Conservation (phyloP, 2,888 invertebrate genomes). For the Microplitis deprimator region DNA sequence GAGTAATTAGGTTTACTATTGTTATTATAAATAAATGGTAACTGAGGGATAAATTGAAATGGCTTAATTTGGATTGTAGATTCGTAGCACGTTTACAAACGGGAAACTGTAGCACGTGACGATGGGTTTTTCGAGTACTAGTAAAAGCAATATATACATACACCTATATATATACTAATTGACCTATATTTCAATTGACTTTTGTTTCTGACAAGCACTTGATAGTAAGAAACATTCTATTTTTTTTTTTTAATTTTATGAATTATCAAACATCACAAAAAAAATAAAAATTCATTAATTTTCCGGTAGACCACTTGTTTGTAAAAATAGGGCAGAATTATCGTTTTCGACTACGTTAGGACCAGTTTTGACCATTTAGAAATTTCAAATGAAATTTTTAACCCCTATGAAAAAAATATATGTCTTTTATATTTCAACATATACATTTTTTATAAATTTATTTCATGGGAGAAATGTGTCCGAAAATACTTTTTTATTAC, state of each 20-base stretch:
- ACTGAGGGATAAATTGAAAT: conserved; percentile 28
- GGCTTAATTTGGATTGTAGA: conserved; percentile 12
- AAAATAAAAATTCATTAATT: no score
- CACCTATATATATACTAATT: conserved; percentile 16
- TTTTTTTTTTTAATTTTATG: neutral
- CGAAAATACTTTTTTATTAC: no score
- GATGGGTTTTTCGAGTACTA: conserved; percentile 20
- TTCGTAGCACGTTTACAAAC: conserved; percentile 33
- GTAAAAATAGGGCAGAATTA: no score
- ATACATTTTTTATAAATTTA: no score
- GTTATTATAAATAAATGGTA: conserved; percentile 9
- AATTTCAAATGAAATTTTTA: no score
- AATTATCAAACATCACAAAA: neutral
- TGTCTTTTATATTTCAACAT: no score
- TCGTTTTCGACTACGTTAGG: no score
- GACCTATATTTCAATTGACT: conserved; percentile 34
- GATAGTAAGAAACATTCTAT: neutral
- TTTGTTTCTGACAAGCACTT: neutral
- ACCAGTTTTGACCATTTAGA: no score
- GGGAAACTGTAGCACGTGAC: conserved; percentile 40
- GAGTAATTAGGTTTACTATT: neutral
- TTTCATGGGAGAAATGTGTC: no score
- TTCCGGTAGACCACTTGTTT: no score
- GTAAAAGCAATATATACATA: neutral
- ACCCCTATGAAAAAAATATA: no score